A percentile compares a stretch with the other conserved stretches of the same genome.
These are phyloP conservation scores for Riparia riparia DNA, from an alignment of 2,113 vertebrate species.

Conservation along the genomic window DNA sequence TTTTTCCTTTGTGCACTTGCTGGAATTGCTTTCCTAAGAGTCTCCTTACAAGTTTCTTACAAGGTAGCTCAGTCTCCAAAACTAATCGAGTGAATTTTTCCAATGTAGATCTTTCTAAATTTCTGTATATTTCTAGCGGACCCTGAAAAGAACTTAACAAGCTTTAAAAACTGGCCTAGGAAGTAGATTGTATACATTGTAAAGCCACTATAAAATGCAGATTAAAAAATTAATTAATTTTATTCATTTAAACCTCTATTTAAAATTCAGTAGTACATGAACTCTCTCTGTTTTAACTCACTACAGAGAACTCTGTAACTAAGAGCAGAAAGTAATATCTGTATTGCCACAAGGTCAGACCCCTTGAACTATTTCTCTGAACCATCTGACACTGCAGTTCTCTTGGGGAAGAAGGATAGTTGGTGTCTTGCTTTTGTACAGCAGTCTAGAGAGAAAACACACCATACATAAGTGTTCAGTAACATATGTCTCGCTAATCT, in stretches of 20 bases:
- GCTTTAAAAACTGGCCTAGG: not conserved
- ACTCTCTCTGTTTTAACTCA: not conserved
- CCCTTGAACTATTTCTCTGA: not conserved
- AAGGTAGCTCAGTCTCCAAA: not conserved
- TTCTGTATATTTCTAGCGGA: not conserved
- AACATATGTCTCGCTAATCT: slow-evolving; percentile 52
- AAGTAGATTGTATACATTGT: not conserved
- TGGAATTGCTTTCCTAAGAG: not conserved
- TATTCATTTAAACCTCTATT: not conserved
- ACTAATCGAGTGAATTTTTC: not conserved
- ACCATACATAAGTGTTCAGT: not conserved
- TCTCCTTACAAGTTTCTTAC: not conserved
- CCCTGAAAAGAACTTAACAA: not conserved
- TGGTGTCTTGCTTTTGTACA: not conserved
- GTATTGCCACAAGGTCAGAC: not conserved
- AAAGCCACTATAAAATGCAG: not conserved
- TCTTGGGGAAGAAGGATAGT: not conserved
- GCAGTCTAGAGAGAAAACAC: not conserved
- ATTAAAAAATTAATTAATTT: not conserved
- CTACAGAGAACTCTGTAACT: not conserved
- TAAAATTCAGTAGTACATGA: not conserved
- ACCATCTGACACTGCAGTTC: not conserved
- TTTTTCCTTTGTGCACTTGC: not conserved
- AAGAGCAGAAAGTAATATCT: slow-evolving; percentile 4
- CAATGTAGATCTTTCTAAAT: not conserved